phyloP scores from a whole-genome alignment of 2,113 vertebrate species.

The Takifugu bimaculatus region DNA sequence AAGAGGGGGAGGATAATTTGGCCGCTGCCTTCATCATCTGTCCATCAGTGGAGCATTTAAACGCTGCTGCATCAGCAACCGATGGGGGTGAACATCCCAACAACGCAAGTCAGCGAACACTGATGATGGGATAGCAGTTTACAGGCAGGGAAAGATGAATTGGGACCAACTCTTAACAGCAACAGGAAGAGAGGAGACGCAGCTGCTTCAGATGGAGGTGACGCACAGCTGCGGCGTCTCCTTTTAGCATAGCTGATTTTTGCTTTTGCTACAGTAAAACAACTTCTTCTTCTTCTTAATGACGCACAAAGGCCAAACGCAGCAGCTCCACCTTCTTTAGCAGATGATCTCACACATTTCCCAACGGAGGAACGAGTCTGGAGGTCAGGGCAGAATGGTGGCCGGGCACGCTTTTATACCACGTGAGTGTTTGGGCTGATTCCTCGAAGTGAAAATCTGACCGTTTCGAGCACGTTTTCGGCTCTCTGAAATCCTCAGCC shows the following conservation, averaged over 20 bases:
- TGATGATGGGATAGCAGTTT: background rate
- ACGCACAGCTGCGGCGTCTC: too few relatives aligned
- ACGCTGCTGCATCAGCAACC: slow-evolving; percentile 63
- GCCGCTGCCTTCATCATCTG: slow-evolving; percentile 59
- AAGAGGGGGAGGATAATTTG: slow-evolving; percentile 23
- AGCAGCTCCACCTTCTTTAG: too few relatives aligned
- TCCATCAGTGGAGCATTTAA: slow-evolving; percentile 73
- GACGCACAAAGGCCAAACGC: background rate
- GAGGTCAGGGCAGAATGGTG: too few relatives aligned
- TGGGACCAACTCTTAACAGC: slow-evolving; percentile 22
- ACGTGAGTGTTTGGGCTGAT: too few relatives aligned
- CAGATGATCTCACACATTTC: background rate
- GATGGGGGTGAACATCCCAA: slow-evolving; percentile 13
- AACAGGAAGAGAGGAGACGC: too few relatives aligned
- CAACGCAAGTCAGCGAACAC: background rate
- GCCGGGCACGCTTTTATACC: too few relatives aligned
- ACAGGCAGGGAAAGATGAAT: slow-evolving; percentile 16
- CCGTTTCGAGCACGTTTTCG: too few relatives aligned
- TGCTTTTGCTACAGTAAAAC: background rate
- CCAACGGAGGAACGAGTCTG: too few relatives aligned
- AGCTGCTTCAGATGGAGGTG: too few relatives aligned
- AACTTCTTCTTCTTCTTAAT: background rate
- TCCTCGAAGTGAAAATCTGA: too few relatives aligned
- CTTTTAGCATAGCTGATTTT: background rate
- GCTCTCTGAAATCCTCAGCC: too few relatives aligned